These are phyloP conservation scores for Elaphurus davidianus DNA, from an alignment of 2,113 vertebrate genomes.

Conservation along the genomic window DNA sequence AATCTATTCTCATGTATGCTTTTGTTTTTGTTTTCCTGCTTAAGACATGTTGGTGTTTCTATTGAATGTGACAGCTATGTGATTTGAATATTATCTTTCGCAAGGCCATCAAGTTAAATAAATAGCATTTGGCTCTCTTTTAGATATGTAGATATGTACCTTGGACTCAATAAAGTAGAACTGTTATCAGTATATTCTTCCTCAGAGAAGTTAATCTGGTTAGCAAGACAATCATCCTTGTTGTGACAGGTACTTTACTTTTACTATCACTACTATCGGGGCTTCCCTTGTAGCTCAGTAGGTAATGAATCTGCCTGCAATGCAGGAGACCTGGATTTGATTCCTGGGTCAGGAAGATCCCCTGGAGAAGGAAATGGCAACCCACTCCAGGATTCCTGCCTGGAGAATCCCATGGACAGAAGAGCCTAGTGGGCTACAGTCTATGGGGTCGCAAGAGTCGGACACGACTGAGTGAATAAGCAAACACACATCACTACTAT, in stretches of 20 bases:
- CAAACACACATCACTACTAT: neutral
- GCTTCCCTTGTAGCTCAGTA: neutral
- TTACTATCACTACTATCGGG: neutral
- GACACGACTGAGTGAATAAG: neutral
- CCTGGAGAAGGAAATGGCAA: neutral
- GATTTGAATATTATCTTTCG: neutral
- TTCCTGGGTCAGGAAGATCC: neutral
- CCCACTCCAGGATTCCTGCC: neutral
- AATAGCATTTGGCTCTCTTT: neutral
- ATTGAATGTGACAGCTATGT: neutral
- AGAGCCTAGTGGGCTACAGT: neutral
- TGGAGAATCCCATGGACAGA: neutral
- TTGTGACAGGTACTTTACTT: neutral
- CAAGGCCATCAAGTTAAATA: conserved; percentile 23
- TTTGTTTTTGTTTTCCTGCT: conserved; percentile 6
- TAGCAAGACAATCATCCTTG: neutral
- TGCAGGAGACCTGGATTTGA: neutral
- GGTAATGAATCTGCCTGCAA: neutral
- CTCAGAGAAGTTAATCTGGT: neutral
- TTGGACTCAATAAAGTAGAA: neutral
- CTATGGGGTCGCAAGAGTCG: neutral
- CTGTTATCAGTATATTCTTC: neutral
- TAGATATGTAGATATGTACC: neutral
- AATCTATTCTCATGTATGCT: neutral
- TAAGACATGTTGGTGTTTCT: neutral